Evolutionary conservation across 1,140 invertebrate genomes (phyloP), one percentile per base, ranked within the genome.

Genomic region (Sycobia sp.): DNA sequence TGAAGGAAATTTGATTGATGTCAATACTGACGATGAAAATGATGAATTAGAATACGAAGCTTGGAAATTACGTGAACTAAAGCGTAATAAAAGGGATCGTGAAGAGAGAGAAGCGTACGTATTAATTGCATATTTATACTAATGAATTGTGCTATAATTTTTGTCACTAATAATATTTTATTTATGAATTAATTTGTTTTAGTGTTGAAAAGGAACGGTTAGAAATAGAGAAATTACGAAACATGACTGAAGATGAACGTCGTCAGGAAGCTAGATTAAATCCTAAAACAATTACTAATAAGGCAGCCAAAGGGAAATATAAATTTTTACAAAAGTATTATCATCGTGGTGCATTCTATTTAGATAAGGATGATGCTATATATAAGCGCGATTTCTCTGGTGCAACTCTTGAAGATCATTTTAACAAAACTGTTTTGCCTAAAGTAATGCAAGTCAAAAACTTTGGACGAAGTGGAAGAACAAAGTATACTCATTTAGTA

Each of bases 391-490:
- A 99, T 77, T 99, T 97, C 78, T 95, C 97, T 9, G 92, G 93
- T 67, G 92, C 97, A 0, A 99, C 98, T 0, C 80, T 99, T 62
- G 98, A 99, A 73, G 98, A 99, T 88, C 96, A 98, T 76, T 99
- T 99, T 81, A 96, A 99, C 76, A 99, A 99, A 81, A 97, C 96
- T 43, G 92, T 99, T 67, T 77, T 99, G 55, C 98, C 98, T 5
- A 98, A 99, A 86, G 97, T 99, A 63, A 99, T 99, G 97, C 97
- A 99, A 86, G 97, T 99, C 1, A 99, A 99, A 82, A 99, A 99
- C 83, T 99, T 99, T 84, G 98, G 98, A 16, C 88, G 97, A 14
- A 98, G 97, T 63, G 97, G 97, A 20, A 87, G 97, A 53, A 99
- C 98, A 0, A 99, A 99, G 76, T 99, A 99, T 79, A 99, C 97